Evolutionary conservation across 2,113 vertebrate genomes (phyloP).

Genomic region (Lipotes vexillifer): DNA sequence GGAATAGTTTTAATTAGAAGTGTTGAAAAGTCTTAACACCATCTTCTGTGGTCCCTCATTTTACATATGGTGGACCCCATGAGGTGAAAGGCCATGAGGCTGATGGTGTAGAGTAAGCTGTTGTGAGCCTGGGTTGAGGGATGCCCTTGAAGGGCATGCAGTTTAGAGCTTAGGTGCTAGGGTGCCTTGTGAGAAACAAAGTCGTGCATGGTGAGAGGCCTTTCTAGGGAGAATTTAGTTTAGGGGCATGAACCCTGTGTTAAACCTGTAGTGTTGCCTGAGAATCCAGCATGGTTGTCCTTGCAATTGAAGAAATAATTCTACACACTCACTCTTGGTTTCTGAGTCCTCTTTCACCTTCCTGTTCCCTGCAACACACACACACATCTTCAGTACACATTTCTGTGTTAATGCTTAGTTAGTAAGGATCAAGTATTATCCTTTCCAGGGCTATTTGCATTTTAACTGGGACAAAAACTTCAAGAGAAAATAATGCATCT

Average conservation of each 20-base stretch:
- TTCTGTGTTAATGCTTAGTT: background rate
- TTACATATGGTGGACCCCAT: background rate
- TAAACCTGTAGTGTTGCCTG: background rate
- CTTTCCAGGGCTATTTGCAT: background rate
- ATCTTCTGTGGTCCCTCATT: background rate
- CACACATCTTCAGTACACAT: background rate
- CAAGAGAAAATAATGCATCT: background rate
- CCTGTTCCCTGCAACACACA: background rate
- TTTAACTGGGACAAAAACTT: background rate
- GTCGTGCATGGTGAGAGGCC: background rate
- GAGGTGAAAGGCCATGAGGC: background rate
- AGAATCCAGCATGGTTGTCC: background rate
- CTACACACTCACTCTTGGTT: background rate
- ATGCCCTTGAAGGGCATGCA: background rate
- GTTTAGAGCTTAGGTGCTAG: background rate
- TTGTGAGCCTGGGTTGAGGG: background rate
- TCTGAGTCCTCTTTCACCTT: background rate
- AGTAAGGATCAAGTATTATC: background rate
- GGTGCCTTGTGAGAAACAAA: background rate
- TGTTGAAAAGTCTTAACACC: background rate
- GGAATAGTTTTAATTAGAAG: background rate
- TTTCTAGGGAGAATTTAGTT: background rate
- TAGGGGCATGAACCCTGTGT: background rate
- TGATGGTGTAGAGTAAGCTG: background rate
- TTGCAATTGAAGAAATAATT: background rate